Evolutionary conservation across 2,888 invertebrate genomes (phyloP), one percentile per base, ranked within the genome.

Genomic region (Philonicus albiceps): DNA sequence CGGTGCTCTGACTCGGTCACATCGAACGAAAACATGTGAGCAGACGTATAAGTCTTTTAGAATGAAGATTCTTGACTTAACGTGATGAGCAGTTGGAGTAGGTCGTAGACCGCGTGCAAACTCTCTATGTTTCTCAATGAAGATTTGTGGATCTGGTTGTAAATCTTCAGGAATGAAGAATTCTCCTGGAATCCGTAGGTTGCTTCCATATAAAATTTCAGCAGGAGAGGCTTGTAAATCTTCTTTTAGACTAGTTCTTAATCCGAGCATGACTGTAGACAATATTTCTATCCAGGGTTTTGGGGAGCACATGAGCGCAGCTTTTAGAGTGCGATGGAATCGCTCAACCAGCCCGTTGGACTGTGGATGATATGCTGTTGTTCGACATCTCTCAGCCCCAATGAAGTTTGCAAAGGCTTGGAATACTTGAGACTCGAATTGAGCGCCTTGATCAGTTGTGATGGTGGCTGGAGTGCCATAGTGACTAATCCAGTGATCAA

Each of bases 321-420:
- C 89, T 89, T 92, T 93, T 83, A 93, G 88, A 7, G 90, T 89
- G 1, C 92, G 88, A 87, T 93, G 92, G 86, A 91, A 90, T 4
- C 92, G 88, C 87, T 93, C 92, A 3, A 86, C 55, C 4, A 86
- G 22, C 1, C 86, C 87, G 37, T 86, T 87, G 22, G 87, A 84
- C 11, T 78, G 72, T 5, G 87, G 85, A 40, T 87, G 86, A 22
- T 86, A 87, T 0, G 87, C 37, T 4, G 86, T 85, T 11, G 86
- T 87, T 49, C 84, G 37, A 4, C 13, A 43, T 43, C 43, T 43
- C 43, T 43, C 13, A 1, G 43, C 43, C 13, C 43, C 43, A 13
- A 43, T 43, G 11, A 43, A 43, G 3, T 43, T 43, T 13, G 2
- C 43, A 16, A 43, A 43, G 13, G 43, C 43, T 13, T 43, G 13